Evolutionary conservation across 1,140 invertebrate genomes (phyloP).

Genomic region (Trachymyrmex septentrionalis): DNA sequence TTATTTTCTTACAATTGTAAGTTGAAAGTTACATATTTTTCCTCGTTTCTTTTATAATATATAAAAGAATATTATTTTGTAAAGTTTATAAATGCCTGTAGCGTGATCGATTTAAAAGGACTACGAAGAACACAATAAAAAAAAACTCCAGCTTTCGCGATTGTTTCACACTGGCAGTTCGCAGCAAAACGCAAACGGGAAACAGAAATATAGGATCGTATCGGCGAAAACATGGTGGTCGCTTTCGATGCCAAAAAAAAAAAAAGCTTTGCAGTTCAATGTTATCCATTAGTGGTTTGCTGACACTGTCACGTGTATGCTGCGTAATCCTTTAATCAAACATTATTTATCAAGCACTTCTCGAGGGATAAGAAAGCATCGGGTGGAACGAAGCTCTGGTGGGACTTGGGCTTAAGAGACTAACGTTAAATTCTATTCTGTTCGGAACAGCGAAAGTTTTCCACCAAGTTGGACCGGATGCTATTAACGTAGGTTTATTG

Average conservation of each 20-base stretch:
- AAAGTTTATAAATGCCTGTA: neutral
- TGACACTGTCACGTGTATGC: slow-evolving; percentile 26
- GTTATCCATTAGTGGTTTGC: slow-evolving; percentile 54
- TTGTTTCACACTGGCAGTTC: slow-evolving; percentile 23
- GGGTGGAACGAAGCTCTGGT: slow-evolving; percentile 19
- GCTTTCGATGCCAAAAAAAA: slow-evolving; percentile 17
- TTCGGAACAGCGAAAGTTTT: slow-evolving; percentile 37
- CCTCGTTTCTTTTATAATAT: neutral
- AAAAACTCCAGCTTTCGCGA: neutral
- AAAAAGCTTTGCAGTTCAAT: neutral
- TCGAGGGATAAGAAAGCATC: slow-evolving; percentile 43
- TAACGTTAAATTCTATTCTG: slow-evolving; percentile 39
- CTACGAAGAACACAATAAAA: neutral
- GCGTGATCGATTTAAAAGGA: slow-evolving; percentile 11
- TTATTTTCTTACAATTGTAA: neutral
- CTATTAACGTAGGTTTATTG: slow-evolving; percentile 41
- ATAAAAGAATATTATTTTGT: neutral
- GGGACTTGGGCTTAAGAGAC: slow-evolving; percentile 51
- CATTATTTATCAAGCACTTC: slow-evolving; percentile 57
- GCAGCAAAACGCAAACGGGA: slow-evolving; percentile 10
- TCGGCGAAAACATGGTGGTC: slow-evolving; percentile 1
- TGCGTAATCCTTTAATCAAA: slow-evolving; percentile 55
- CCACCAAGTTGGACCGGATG: slow-evolving; percentile 3
- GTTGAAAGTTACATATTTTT: neutral
- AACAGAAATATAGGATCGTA: slow-evolving; percentile 26